These are phyloP conservation scores for Uropetala carovei DNA, from an alignment of 2,888 invertebrate species.

Conservation along the genomic window DNA sequence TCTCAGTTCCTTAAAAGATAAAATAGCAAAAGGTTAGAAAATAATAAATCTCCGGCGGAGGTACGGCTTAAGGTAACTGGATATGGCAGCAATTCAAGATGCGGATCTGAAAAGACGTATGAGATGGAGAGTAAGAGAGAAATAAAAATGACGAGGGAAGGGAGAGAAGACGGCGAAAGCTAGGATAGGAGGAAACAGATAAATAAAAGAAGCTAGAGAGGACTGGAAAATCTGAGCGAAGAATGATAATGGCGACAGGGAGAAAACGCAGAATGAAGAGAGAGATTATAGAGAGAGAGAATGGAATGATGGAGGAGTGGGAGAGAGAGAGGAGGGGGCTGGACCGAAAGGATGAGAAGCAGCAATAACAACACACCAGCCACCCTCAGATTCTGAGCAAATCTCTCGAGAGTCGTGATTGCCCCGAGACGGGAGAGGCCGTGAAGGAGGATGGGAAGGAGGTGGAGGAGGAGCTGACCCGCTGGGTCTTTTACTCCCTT, in stretches of 20 bases:
- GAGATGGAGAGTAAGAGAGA: not conserved
- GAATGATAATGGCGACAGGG: not conserved
- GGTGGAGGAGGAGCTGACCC: not conserved
- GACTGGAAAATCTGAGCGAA: not conserved
- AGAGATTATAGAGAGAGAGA: not conserved
- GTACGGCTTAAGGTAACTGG: conserved; percentile 11
- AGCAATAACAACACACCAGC: conserved; percentile 63
- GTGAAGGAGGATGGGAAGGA: not conserved
- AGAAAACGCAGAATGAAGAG: not conserved
- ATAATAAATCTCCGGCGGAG: conserved; percentile 1
- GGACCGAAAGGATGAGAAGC: conserved; percentile 39
- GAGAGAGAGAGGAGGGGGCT: not conserved
- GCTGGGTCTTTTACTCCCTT: not conserved
- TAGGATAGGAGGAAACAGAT: not conserved
- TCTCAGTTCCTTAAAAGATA: not conserved
- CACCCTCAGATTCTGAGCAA: conserved; percentile 63
- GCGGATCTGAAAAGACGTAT: not conserved
- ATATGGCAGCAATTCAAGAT: conserved; percentile 22
- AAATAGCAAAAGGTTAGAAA: conserved; percentile 28
- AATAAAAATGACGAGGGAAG: not conserved
- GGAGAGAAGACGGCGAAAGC: not conserved
- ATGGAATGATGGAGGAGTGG: not conserved
- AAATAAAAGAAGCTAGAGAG: not conserved
- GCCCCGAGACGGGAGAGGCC: conserved; percentile 32
- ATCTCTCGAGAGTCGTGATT: conserved; percentile 47